These are phyloP conservation scores for Metopia argyrocephala DNA, from an alignment of 2,888 invertebrate species.

Conservation along the genomic window DNA sequence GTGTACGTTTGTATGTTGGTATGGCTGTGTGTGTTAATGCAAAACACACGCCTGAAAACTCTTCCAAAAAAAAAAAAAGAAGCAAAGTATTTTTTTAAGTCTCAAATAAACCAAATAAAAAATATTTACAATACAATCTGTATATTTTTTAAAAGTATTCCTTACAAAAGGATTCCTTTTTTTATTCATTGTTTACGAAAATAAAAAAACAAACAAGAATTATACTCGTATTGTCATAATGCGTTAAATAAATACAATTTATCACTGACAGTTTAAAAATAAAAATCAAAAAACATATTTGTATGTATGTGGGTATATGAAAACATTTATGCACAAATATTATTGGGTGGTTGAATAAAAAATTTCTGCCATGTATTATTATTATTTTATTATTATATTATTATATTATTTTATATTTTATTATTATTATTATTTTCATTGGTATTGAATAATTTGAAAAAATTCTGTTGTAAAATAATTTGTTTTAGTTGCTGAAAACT, in stretches of 20 bases:
- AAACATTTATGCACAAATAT: neutral
- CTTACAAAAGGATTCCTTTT: neutral
- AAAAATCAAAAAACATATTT: neutral
- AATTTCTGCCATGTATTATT: neutral
- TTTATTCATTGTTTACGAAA: slow-evolving; percentile 10
- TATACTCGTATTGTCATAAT: slow-evolving; percentile 42
- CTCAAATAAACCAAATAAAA: slow-evolving; percentile 38
- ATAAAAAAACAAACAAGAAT: neutral
- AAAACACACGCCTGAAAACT: too few species aligned
- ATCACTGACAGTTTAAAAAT: slow-evolving; percentile 35
- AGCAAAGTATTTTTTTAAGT: slow-evolving; percentile 34
- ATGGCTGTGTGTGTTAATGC: too few species aligned
- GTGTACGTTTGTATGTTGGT: too few species aligned
- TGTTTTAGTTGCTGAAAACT: too few species aligned
- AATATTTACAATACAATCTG: neutral
- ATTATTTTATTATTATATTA: too few species aligned
- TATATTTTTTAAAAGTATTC: neutral
- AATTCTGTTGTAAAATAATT: too few species aligned
- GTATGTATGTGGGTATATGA: neutral
- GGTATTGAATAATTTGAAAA: too few species aligned
- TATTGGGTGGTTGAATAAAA: neutral
- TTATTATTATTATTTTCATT: too few species aligned
- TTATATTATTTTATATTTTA: too few species aligned
- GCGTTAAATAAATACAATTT: slow-evolving; percentile 56
- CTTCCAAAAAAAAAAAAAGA: slow-evolving; percentile 15